Evolutionary conservation across 2,113 vertebrate genomes (phyloP).

Genomic region (Natator depressus): DNA sequence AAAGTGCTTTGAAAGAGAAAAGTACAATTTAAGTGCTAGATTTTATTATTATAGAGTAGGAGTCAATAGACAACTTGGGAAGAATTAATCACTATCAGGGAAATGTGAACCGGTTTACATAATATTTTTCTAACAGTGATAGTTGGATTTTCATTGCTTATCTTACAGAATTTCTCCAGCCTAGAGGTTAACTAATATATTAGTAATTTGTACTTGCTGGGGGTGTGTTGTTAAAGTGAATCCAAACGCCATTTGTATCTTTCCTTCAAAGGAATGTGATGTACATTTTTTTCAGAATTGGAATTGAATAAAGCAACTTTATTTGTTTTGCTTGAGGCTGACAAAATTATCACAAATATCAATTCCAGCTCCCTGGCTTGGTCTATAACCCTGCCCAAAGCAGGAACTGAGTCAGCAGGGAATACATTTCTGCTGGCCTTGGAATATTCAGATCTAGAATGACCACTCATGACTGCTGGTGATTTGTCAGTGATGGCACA

Average conservation of each 20-base stretch:
- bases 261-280: slow-evolving; percentile 6
- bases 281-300: slow-evolving; percentile 29
- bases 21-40: not conserved
- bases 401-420: not conserved
- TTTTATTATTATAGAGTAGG: not conserved
- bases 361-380: not conserved
- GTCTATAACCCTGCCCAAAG: not conserved
- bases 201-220: not conserved
- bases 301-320: slow-evolving; percentile 41
- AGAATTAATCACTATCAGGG: not conserved
- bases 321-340: slow-evolving; percentile 25
- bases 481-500: not conserved
- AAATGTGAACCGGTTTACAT: not conserved
- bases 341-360: not conserved
- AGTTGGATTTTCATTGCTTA: slow-evolving; percentile 2
- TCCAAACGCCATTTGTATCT: not conserved
- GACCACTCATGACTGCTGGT: not conserved
- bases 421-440: accelerated
- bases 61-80: not conserved
- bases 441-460: not conserved
- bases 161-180: not conserved
- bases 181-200: not conserved
- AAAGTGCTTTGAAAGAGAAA: not conserved
- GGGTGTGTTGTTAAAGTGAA: not conserved
- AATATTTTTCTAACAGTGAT: not conserved